Percentiles rank a stretch among this genome's conserved stretches.
Evolutionary conservation across 2,797 vertebrate genomes (phyloP).

Genomic region (Sebastes nivosus): DNA sequence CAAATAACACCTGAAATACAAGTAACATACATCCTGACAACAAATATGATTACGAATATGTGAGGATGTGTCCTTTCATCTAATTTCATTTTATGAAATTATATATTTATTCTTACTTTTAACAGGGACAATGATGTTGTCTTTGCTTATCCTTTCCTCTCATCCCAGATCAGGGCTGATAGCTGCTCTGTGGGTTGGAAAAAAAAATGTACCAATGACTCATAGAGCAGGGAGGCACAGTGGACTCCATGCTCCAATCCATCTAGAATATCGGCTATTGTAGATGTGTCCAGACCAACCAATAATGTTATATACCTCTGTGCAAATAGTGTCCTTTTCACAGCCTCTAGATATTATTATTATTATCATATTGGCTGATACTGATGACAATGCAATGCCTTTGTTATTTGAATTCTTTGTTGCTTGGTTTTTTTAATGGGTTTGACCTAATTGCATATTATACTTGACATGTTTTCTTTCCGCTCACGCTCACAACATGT

Average conservation of each 20-base stretch:
- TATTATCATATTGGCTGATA: background rate
- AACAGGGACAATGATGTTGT: background rate
- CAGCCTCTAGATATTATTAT: background rate
- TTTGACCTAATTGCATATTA: constrained; percentile 48
- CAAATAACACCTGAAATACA: background rate
- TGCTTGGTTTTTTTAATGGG: background rate
- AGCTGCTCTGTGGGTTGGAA: constrained; percentile 21
- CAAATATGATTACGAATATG: background rate
- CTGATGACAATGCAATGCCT: background rate
- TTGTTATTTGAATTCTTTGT: background rate
- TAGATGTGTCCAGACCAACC: constrained; percentile 7
- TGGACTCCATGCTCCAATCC: background rate
- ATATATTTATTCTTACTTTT: background rate
- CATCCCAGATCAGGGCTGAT: background rate
- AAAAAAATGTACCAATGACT: constrained; percentile 37
- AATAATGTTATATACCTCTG: background rate
- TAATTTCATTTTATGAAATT: background rate
- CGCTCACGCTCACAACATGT: background rate
- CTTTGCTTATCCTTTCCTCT: background rate
- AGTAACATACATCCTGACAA: background rate
- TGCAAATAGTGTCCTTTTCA: background rate
- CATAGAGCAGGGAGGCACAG: constrained; percentile 2
- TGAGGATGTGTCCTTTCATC: too few species aligned
- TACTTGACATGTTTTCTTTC: background rate
- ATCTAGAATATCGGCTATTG: background rate